Evolutionary conservation across 2,113 vertebrate genomes (phyloP), one percentile per base, ranked within the genome.

Genomic region (Hydrolagus affinis): DNA sequence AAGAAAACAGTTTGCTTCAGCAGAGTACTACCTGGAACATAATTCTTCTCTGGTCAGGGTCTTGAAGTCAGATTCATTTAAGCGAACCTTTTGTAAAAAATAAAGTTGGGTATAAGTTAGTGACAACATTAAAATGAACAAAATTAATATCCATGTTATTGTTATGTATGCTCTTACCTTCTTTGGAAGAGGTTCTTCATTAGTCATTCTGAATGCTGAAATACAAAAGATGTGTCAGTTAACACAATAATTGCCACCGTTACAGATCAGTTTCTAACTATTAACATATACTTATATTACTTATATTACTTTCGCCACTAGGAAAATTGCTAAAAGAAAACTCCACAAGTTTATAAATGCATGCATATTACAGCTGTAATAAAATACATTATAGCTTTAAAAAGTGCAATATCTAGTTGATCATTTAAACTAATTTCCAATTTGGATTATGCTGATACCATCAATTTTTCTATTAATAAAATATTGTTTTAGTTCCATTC

Each of bases 111-210:
- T 9, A 86, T 28, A 70, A 60, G 83, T 88, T 74, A 1, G 4
- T 21, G 76, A 12, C 25, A 86, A 44, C 11, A 11, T 68, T 76
- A 68, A 17, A 25, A 60, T 62, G 78, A 17, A 60, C 0, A 70
- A 70, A 23, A 12, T 9, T 78, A 64, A 60, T 62, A 87, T 9
- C 21, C 11, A 75, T 30, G 1, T 30, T 21, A 4, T n/a, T 56
- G 32, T 8, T 78, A 59, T 23, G 88, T 87, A 87, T 85, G 59
- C 85, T 86, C 93, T 91, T 92, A 98, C 98, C 95, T 98, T 99
- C 93, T 99, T 99, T 80, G 96, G 97, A 69, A 99, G 96, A 92
- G 98, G 98, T 92, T 99, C 98, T 93, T 99, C 98, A 94, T 98
- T 99, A 89, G 97, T 98, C 97, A 99, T 99, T 88, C 92, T 97